phyloP scores from a whole-genome alignment of 2,888 invertebrate genomes.

The Hydrotaea cyrtoneurina region DNA sequence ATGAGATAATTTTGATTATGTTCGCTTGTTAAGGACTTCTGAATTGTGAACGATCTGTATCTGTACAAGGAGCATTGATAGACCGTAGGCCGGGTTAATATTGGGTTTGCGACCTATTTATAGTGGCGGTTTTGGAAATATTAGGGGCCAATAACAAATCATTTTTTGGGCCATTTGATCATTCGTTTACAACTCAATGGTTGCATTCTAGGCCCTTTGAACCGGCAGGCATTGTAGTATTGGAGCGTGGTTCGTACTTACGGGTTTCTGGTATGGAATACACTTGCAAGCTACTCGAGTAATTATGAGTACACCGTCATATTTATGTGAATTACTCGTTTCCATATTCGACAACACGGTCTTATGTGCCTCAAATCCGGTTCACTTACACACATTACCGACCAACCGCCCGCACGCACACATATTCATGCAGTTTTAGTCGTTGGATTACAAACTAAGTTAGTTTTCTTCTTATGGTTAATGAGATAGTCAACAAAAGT shows the following conservation, averaged over 20 bases:
- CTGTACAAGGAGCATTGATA: constrained; percentile 56
- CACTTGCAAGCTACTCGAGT: too few relatives aligned
- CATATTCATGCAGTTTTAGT: constrained; percentile 23
- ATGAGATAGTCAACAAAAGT: not conserved
- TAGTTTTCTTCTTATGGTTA: not conserved
- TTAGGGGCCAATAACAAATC: not conserved
- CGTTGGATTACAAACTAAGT: not conserved
- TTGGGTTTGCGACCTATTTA: not conserved
- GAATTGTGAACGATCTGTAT: constrained; percentile 60
- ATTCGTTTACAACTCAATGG: too few relatives aligned
- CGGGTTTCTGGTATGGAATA: too few relatives aligned
- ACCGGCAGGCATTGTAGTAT: too few relatives aligned
- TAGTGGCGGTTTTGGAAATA: not conserved
- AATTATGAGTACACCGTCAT: too few relatives aligned
- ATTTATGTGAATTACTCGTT: not conserved
- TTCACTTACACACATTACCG: not conserved
- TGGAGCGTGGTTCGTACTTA: not conserved
- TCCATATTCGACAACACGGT: not conserved
- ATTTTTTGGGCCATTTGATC: too few relatives aligned
- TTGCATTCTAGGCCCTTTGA: too few relatives aligned
- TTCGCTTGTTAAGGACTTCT: constrained; percentile 56
- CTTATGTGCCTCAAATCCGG: too few relatives aligned
- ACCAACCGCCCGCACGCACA: constrained; percentile 16
- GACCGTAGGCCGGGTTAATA: not conserved
- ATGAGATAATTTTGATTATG: constrained; percentile 64